These are phyloP conservation scores for Potamilus streckersoni DNA, from an alignment of 1,140 invertebrate species.

Conservation along the genomic window DNA sequence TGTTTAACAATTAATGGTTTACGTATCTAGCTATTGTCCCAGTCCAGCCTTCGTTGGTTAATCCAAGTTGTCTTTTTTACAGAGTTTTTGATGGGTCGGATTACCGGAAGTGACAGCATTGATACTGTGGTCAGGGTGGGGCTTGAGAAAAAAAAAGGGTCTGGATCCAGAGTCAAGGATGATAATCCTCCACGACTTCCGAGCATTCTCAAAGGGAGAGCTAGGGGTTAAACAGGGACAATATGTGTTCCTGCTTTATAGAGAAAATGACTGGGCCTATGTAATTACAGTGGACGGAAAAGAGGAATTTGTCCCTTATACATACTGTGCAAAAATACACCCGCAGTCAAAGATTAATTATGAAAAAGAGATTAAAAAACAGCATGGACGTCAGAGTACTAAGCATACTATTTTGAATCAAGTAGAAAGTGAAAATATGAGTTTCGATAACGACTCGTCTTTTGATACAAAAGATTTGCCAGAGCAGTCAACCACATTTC, in stretches of 20 bases:
- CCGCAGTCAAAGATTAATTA: too few relatives aligned
- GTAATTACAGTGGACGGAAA: constrained; percentile 25
- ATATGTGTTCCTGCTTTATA: constrained; percentile 22
- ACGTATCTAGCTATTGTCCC: too few relatives aligned
- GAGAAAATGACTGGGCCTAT: constrained; percentile 30
- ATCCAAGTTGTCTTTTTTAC: too few relatives aligned
- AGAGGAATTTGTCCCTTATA: constrained; percentile 19
- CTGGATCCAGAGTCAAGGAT: constrained; percentile 11
- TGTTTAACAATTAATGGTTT: too few relatives aligned
- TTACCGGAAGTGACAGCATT: background rate
- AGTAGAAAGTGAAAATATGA: too few relatives aligned
- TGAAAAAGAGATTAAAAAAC: too few relatives aligned
- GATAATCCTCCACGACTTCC: constrained; percentile 21
- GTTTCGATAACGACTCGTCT: too few relatives aligned
- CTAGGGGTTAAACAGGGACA: constrained; percentile 26
- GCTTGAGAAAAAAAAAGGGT: constrained; percentile 14
- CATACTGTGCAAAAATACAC: constrained; percentile 13
- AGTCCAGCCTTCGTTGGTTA: too few relatives aligned
- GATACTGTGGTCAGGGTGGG: constrained; percentile 8
- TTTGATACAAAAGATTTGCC: too few relatives aligned
- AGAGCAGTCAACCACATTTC: too few relatives aligned
- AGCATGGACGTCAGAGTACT: too few relatives aligned
- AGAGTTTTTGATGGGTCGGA: background rate
- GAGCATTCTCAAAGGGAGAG: constrained; percentile 6
- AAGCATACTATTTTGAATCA: too few relatives aligned